Evolutionary conservation across 2,113 vertebrate species (phyloP), one percentile per base, ranked within the genome.

Genomic region (Vulpes lagopus): DNA sequence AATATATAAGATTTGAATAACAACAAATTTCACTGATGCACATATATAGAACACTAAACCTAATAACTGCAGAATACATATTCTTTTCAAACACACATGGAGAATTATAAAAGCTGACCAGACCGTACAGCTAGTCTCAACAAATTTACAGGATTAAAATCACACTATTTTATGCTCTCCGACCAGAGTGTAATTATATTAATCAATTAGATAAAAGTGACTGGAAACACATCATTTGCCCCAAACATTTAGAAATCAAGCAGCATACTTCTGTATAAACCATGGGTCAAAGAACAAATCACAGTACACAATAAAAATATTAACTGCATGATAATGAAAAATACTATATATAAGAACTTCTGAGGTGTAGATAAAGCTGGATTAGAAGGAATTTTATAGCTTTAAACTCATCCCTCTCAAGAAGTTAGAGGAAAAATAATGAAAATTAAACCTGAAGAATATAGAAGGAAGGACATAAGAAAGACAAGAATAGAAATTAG

Each of bases 401-500:
- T 83, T 92, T 88, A 76, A 83, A 92, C 38, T 49, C 69, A 78
- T 55, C 27, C 20, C 64, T 84, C 79, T 73, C n/a, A 83, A 80
- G 22, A 96, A 92, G 60, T 78, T 84, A 35, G 25, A 25, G 51
- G 2, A n/a, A 64, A 89, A 83, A 25, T 23, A 96, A 16, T 71
- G 43, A 43, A 96, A 78, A 84, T 88, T 88, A 82, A 83, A 62
- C 20, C 19, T 19, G 4, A 55, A 88, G 53, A 82, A 87, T 87
- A 53, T 86, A 81, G 67, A 82, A 64, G 49, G 65, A 90, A 95
- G 57, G 43, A 92, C 67, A 71, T 91, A 78, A 91, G 43, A 86
- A 94, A 81, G 27, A 71, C 22, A 74, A 97, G 19, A 91, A 35
- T 23, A 83, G 43, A 91, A 94, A 94, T 82, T 76, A 94, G 64